phyloP scores from a whole-genome alignment of 2,113 vertebrate species.

The Sula dactylatra region DNA sequence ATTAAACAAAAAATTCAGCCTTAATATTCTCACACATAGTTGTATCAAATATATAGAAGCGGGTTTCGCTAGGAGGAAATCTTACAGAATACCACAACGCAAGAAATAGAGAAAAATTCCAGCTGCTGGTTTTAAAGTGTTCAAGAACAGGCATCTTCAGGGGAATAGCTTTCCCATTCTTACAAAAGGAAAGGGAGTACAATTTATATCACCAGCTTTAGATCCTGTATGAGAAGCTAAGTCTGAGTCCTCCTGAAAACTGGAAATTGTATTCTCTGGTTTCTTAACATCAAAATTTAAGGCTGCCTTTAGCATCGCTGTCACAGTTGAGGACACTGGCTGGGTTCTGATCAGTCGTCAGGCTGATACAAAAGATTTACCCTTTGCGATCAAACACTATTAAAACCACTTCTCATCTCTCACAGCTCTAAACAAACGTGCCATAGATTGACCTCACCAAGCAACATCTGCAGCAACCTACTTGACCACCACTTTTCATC shows the following conservation, averaged over 20 bases:
- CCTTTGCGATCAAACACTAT: conserved; percentile 7
- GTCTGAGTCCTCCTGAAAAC: neutral
- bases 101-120: neutral
- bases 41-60: neutral
- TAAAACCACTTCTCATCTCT: neutral
- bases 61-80: neutral
- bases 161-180: neutral
- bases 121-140: neutral
- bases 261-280: neutral
- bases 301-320: neutral
- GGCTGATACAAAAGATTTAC: neutral
- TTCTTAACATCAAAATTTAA: neutral
- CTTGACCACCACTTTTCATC: conserved; percentile 47
- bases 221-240: neutral
- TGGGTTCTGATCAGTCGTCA: neutral
- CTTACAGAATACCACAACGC: neutral
- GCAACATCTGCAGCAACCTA: neutral
- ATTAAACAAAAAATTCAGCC: conserved; percentile 67
- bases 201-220: neutral
- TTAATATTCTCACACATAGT: conserved; percentile 12
- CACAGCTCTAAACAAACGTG: conserved; percentile 3
- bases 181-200: neutral
- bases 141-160: neutral
- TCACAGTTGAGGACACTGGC: neutral
- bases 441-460: neutral